Percentiles rank a stretch among this genome's conserved stretches.
These are phyloP conservation scores for Polypedilum pembai DNA, from an alignment of 1,140 invertebrate species.

Conservation along the genomic window DNA sequence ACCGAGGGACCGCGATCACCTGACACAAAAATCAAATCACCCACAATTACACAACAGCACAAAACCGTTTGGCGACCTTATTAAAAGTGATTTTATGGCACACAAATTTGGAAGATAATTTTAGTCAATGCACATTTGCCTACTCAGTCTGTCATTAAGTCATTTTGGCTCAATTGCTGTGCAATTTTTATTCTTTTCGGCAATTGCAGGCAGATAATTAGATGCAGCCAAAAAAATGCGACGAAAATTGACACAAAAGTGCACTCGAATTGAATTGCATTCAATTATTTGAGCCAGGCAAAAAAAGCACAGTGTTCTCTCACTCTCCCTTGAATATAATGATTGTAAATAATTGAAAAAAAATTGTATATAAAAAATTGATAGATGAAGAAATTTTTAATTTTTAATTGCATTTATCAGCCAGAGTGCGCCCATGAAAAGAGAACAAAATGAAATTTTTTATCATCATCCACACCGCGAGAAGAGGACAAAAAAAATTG, in stretches of 20 bases:
- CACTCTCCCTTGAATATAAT: no score
- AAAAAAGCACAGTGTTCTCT: no score
- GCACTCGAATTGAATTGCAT: background rate
- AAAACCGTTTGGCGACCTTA: conserved; percentile 72
- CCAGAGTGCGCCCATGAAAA: background rate
- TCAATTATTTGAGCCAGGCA: no score
- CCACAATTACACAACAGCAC: conserved; percentile 46
- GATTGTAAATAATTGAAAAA: no score
- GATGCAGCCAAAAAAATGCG: no score
- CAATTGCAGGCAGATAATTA: no score
- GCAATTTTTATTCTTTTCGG: no score
- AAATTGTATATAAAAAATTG: no score
- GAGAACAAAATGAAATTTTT: background rate
- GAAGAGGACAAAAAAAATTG: background rate
- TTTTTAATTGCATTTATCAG: no score
- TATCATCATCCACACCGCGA: background rate
- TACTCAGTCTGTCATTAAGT: no score
- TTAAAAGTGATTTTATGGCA: conserved; percentile 37
- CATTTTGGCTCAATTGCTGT: no score
- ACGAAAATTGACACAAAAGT: background rate
- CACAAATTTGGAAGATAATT: background rate
- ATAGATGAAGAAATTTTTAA: no score
- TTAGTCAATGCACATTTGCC: background rate
- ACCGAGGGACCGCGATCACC: conserved; percentile 46
- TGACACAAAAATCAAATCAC: conserved; percentile 54